Percentiles rank a stretch among this genome's conserved stretches.
These are phyloP conservation scores for Pyrrhopygopsis socrates DNA, from an alignment of 2,888 invertebrate genomes.

Conservation along the genomic window DNA sequence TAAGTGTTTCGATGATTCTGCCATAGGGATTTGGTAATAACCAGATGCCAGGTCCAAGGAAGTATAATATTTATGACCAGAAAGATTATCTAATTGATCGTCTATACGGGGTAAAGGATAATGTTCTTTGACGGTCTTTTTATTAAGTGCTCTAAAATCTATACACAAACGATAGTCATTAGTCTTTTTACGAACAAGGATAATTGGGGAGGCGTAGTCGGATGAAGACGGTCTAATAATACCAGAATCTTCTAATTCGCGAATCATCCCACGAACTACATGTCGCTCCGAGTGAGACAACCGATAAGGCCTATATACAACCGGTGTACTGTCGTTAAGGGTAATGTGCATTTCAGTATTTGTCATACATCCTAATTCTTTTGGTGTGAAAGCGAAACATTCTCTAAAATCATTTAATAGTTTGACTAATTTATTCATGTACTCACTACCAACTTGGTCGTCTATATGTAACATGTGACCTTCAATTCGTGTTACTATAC, in stretches of 20 bases:
- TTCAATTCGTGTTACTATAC: neutral
- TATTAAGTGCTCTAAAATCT: constrained; percentile 81
- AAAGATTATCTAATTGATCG: constrained; percentile 66
- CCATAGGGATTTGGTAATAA: constrained; percentile 81
- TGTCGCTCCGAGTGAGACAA: constrained; percentile 9
- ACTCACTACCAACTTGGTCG: neutral
- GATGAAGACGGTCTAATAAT: constrained; percentile 25
- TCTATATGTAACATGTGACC: constrained; percentile 14
- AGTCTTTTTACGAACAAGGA: constrained; percentile 62
- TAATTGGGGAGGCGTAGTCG: constrained; percentile 20
- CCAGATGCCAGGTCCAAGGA: constrained; percentile 57
- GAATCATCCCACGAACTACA: constrained; percentile 3
- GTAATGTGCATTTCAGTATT: constrained; percentile 11
- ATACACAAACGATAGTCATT: constrained; percentile 80
- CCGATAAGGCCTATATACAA: constrained; percentile 24
- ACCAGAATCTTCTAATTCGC: constrained; percentile 9
- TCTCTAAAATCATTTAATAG: constrained; percentile 15
- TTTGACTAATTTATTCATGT: neutral
- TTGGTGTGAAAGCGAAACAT: constrained; percentile 15
- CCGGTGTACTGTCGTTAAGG: neutral
- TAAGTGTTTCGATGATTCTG: constrained; percentile 65
- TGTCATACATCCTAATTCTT: constrained; percentile 11
- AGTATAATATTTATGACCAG: constrained; percentile 55
- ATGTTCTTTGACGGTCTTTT: constrained; percentile 64
- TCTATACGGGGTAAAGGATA: constrained; percentile 71